Evolutionary conservation across 2,888 invertebrate genomes (phyloP), one percentile per base, ranked within the genome.

Genomic region (Megamerina dolium): DNA sequence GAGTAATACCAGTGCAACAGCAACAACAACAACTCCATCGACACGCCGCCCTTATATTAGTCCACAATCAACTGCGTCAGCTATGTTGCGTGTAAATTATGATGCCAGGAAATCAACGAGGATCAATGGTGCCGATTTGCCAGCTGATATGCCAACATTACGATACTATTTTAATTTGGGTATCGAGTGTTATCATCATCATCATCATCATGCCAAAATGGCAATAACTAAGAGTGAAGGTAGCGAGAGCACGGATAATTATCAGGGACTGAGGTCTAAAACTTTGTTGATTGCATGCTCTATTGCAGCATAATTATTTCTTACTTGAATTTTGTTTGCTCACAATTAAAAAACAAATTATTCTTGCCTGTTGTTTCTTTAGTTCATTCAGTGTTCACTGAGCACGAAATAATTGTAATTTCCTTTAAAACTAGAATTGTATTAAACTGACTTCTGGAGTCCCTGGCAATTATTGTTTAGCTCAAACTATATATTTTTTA

Each of bases 81-180:
- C 13, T 40, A 46, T 14, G 45, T 10, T 39, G 36, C 44, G 1
- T 44, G 43, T 61, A 21, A 63, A 63, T 44, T 55, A 51, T 29
- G 57, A 62, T 9, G 63, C 61, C 2, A 57, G 55, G n/a, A 64
- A 58, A 23, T 66, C 66, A 1, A 17, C 59, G 4, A 57, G 61
- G 30, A 32, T 50, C 3, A 59, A 56, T 37, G 67, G 65, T 2
- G 51, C 55, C 5, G 69, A 70, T 50, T 57, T 68, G 42, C 69
- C 68, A 1, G 38, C 41, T 72, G 83, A 83, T 59, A 70, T 79
- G 36, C 67, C 75, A 10, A 81, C 82, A 5, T 66, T 83, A 47
- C 76, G 81, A 45, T 82, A 77, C 61, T 83, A 79, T 68, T 83
- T 77, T 71, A 83, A 83, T 65, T 68, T 82, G 58, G 83, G 83